phyloP scores from a whole-genome alignment of 2,113 vertebrate species.

The Cryptomyrus ogoouensis region DNA sequence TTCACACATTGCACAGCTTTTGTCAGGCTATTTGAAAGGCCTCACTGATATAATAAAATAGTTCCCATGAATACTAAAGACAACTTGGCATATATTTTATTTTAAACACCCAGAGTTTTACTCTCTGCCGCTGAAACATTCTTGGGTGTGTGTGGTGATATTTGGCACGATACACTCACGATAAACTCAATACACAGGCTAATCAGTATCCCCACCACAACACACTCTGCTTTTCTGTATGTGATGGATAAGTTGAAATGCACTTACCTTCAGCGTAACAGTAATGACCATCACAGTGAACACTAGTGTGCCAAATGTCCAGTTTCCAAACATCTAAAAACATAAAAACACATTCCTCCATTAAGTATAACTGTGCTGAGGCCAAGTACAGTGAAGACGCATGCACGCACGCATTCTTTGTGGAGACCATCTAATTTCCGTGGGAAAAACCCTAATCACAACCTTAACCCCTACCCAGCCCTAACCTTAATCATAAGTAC shows the following conservation, averaged over 20 bases:
- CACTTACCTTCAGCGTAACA: slow-evolving; percentile 86
- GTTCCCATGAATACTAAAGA: neutral
- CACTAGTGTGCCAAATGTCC: slow-evolving; percentile 94
- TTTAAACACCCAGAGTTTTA: neutral
- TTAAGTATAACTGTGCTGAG: neutral
- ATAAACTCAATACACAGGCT: neutral
- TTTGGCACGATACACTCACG: neutral
- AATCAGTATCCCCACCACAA: neutral
- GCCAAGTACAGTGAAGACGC: neutral
- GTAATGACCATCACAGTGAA: slow-evolving; percentile 98
- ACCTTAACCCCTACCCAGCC: neutral
- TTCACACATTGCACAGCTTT: neutral
- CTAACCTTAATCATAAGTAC: neutral
- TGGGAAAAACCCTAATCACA: neutral
- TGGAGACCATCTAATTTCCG: neutral
- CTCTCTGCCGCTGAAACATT: neutral
- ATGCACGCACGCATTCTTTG: neutral
- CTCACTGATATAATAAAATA: neutral
- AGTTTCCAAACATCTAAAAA: slow-evolving; percentile 94
- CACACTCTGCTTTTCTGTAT: neutral
- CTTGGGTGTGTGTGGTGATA: neutral
- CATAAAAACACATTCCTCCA: neutral
- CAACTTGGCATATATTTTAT: neutral
- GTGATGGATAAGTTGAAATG: neutral
- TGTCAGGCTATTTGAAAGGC: neutral